Percentiles rank a stretch among this genome's conserved stretches.
Evolutionary conservation across 1,140 invertebrate genomes (phyloP).

Genomic region (Apocrypta bakeri): DNA sequence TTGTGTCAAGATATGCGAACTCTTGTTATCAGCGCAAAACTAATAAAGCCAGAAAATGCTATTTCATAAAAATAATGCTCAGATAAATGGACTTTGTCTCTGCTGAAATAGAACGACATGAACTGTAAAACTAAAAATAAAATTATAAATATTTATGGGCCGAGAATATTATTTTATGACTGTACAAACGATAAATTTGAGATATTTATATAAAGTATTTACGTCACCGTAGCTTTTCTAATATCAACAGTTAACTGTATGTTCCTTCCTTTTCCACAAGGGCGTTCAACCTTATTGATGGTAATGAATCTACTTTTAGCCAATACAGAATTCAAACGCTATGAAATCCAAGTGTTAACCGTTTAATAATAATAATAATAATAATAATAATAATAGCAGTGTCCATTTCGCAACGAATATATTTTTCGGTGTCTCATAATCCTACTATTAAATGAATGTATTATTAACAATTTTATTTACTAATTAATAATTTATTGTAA

Average conservation of each 20-base stretch:
- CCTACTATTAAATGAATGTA: too few relatives aligned
- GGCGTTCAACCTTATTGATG: not conserved
- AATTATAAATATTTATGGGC: not conserved
- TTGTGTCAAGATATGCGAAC: conserved; percentile 28
- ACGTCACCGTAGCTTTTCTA: conserved; percentile 17
- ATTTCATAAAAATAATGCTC: conserved; percentile 35
- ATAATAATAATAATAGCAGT: too few relatives aligned
- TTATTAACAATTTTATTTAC: not conserved
- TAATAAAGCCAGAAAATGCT: conserved; percentile 2
- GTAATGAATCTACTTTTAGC: conserved; percentile 19
- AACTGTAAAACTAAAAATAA: not conserved
- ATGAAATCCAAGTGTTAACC: too few relatives aligned
- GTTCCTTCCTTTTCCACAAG: not conserved
- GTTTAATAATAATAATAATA: too few relatives aligned
- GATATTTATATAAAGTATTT: conserved; percentile 5
- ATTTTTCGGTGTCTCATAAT: too few relatives aligned
- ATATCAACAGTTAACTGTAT: conserved; percentile 21
- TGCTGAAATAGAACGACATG: conserved; percentile 33
- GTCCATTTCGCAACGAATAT: too few relatives aligned
- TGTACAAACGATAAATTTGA: not conserved
- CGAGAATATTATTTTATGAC: not conserved
- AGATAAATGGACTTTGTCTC: conserved; percentile 42
- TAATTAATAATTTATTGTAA: not conserved
- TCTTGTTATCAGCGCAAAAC: conserved; percentile 23
- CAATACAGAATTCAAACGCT: not conserved